Base-by-base conservation (phyloP, 2,888 invertebrate species). In the Drosophila lacicola region DNA sequence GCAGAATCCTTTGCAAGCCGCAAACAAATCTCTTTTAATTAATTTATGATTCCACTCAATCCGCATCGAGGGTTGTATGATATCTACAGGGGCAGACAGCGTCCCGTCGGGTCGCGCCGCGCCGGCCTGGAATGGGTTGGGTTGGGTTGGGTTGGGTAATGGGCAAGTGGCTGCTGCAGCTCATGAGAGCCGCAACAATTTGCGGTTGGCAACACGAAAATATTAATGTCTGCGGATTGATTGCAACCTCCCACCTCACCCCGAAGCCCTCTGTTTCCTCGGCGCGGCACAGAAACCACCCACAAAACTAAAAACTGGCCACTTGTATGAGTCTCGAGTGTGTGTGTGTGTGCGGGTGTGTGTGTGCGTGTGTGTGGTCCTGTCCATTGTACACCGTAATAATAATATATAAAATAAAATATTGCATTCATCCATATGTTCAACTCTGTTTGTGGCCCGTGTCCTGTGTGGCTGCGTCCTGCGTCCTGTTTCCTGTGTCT, bases 1-100 rank as follows among this genome's bases (percentile, higher is more conserved):
- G 70, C 73, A 62, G 82, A 88, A 90, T 89, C 90, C 89, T 87
- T 88, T 87, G 87, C 88, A 90, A 90, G 90, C 90, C 89, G 87
- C 90, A 90, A 89, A 90, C 90, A 90, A 90, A 90, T 90, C 90
- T 89, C 90, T 88, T 90, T 90, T 90, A 90, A 90, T 90, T 90
- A 90, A 90, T 90, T 90, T 90, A 90, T 90, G 90, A 90, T 90
- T 90, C 88, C 88, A 85, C 90, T 90, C 84, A 90, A 90, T 89
- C 82, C 85, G 80, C 80, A 76, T 84, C 73, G 85, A 85, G 83
- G 83, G 82, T 79, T 85, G 77, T 74, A 82, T 85, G 81, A 82
- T 78, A 83, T 45, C 73, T 29, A 60, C 50, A 39, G 65, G 46
- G 50, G 57, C 64, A 39, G 62, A 21, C 64, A 39, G 39, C 13